Evolutionary conservation across 64 coral and sea anemone genomes (phyloP).

Genomic region (Actinia tenebrosa): DNA sequence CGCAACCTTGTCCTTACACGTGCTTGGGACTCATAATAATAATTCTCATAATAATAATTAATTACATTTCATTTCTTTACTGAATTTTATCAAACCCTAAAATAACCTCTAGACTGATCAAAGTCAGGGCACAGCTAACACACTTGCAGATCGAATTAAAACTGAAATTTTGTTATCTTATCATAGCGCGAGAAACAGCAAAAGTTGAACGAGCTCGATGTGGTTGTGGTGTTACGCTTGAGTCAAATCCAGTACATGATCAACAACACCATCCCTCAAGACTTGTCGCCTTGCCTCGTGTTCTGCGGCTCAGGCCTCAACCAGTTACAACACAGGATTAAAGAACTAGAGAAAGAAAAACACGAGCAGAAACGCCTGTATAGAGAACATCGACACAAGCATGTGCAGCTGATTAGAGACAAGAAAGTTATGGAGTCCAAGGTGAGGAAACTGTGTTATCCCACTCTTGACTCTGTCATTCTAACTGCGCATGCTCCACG

Average conservation of each 20-base stretch:
- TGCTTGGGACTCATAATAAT: too few relatives aligned
- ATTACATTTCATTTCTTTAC: too few relatives aligned
- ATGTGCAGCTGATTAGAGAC: slow-evolving; percentile 95
- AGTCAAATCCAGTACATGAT: slow-evolving; percentile 91
- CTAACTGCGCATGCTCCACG: too few relatives aligned
- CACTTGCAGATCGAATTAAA: not conserved
- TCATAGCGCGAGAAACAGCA: slow-evolving; percentile 92
- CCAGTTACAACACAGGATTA: slow-evolving; percentile 74
- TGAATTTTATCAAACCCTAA: too few relatives aligned
- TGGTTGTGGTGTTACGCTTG: slow-evolving; percentile 79
- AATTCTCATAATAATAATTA: too few relatives aligned
- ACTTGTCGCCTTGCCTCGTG: slow-evolving; percentile 68
- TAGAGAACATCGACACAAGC: slow-evolving; percentile 91
- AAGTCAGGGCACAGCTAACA: too few relatives aligned
- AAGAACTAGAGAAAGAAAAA: slow-evolving; percentile 96
- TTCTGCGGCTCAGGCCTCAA: slow-evolving; percentile 77
- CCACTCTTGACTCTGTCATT: not conserved
- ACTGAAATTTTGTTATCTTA: not conserved
- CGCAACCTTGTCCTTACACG: too few relatives aligned
- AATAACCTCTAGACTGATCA: too few relatives aligned
- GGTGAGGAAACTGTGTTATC: slow-evolving; percentile 19
- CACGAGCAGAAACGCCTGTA: slow-evolving; percentile 88
- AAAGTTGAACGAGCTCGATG: slow-evolving; percentile 97
- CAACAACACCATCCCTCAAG: slow-evolving; percentile 72
- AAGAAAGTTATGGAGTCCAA: slow-evolving; percentile 89